Evolutionary conservation across 2,113 vertebrate genomes (phyloP), one percentile per base, ranked within the genome.

Genomic region (Dendrocopos noguchii): DNA sequence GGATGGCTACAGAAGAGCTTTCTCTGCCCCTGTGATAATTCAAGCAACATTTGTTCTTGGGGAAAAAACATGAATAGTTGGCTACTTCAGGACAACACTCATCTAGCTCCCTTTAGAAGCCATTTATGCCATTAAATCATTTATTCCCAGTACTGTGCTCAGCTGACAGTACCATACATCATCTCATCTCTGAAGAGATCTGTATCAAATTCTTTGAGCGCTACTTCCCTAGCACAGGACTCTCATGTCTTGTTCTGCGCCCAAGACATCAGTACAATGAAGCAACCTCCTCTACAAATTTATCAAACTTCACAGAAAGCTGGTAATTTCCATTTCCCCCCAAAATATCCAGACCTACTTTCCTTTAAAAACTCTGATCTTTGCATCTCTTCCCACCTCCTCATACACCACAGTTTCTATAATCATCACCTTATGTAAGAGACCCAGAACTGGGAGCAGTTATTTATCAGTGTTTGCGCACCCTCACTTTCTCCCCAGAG

Each of bases 321-420:
- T 95, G 47, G 66, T 59, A 96, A 80, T 93, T 95, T 96, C 82
- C 56, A 86, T 70, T 90, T 91, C 39, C 93, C 92, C 88, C 86
- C 88, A 93, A 92, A 96, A 94, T 83, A 92, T 63, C 79, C 63
- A 97, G 96, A 95, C 94, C 93, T 94, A 96, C 82, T 97, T 96
- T 94, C 92, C 80, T 93, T 94, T 95, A 96, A 96, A 96, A 95
- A 86, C 87, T 68, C 74, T 52, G 73, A 91, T 96, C 91, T 90
- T 93, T 84, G 72, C 90, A 83, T 93, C 93, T 80, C 15, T 50
- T 95, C 87, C 88, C 93, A 87, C 80, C 44, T 80, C 83, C 73
- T 86, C 9, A 0, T 71, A 87, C 87, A 90, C 90, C 5, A 3
- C 88, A 84, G 89, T 94, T 95, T 95, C 94, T 93, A 90, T 95